phyloP scores from a whole-genome alignment of 2,797 vertebrate genomes.

The Momotus momota region DNA sequence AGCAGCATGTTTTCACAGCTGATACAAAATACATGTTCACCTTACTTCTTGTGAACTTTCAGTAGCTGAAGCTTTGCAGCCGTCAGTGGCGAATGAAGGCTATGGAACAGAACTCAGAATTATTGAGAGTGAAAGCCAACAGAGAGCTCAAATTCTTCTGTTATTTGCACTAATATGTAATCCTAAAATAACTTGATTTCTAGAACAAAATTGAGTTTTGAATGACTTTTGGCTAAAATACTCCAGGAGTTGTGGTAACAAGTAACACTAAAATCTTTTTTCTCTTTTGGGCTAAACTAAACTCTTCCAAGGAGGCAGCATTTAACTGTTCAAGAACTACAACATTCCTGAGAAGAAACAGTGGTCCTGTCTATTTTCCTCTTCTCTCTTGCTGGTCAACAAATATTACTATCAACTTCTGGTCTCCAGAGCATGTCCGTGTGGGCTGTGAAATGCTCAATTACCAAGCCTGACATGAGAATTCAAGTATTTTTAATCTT shows the following conservation, averaged over 20 bases:
- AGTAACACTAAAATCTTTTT: not conserved
- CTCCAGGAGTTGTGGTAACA: not conserved
- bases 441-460: not conserved
- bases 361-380: not conserved
- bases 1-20: not conserved
- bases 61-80: not conserved
- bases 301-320: not conserved
- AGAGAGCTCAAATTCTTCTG: not conserved
- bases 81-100: not conserved
- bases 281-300: not conserved
- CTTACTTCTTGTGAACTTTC: not conserved
- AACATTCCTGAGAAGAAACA: not conserved
- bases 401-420: not conserved
- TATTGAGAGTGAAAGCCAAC: slow-evolving; percentile 1
- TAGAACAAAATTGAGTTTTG: not conserved
- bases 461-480: not conserved
- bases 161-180: not conserved
- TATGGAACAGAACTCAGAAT: not conserved
- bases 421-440: not conserved
- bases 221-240: not conserved
- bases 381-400: not conserved
- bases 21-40: not conserved
- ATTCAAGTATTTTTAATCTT: not conserved
- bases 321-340: not conserved
- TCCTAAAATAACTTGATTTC: not conserved